Evolutionary conservation across 1,140 invertebrate genomes (phyloP), one percentile per base, ranked within the genome.

Genomic region (Lutraria rhynchaena): DNA sequence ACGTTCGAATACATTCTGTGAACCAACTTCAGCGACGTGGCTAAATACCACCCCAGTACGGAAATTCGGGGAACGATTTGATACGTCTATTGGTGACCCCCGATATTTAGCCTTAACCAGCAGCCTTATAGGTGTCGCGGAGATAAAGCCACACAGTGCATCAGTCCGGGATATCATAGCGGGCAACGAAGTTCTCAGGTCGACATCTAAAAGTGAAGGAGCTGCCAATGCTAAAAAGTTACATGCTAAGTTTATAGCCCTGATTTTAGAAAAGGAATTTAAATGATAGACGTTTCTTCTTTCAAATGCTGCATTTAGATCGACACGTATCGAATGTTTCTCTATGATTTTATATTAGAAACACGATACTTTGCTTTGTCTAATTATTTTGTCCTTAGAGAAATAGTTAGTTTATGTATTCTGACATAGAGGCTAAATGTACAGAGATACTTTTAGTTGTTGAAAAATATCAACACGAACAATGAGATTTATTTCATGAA

Each of bases 241-340:
- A 61, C 75, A 77, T 37, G 51, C 75, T 22, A 77, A 65, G 19
- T 77, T 77, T 51, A 77, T 77, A 3, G 75, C 75, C 2, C 37
- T 67, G 13, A 19, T 77, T 9, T 63, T 75, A 49, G 37, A 75
- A 31, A 75, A 75, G 11, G 73, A 75, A 29, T 61, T 71, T n/a
- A 57, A 55, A 41, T 71, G n/a, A 71, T 41, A 41, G 37, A n/a
- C n/a, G n/a, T n/a, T n/a, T n/a, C n/a, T n/a, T n/a, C n/a, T n/a
- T n/a, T n/a, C n/a, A n/a, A n/a, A n/a, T n/a, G n/a, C n/a, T n/a
- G n/a, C n/a, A n/a, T n/a, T n/a, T n/a, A n/a, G n/a, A n/a, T n/a
- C n/a, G n/a, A n/a, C n/a, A n/a, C n/a, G n/a, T n/a, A n/a, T n/a
- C n/a, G n/a, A n/a, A n/a, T n/a, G n/a, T n/a, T n/a, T n/a, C n/a